Base-by-base conservation (phyloP, 1,140 invertebrate species). In the Zophobas morio region DNA sequence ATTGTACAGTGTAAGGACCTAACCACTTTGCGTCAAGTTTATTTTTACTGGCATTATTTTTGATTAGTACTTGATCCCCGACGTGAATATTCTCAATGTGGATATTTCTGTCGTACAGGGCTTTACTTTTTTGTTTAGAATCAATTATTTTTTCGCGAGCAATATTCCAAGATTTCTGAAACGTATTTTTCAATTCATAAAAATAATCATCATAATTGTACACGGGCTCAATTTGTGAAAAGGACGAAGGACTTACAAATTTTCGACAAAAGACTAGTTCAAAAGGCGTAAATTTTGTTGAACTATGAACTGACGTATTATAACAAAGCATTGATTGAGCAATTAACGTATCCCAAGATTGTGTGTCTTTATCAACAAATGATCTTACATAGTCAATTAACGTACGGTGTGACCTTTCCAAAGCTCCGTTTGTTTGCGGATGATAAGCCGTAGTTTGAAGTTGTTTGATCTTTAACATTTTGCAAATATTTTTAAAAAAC, bases 221-320 rank as follows among this genome's bases (percentile, higher is more conserved):
- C 6, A 46, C 3, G 42, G 42, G 42, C 42, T 46, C 42, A 8
- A 46, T 46, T 46, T 46, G 3, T 4, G 3, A 4, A 8, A 46
- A 46, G 42, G 42, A 3, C 3, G 42, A 4, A 46, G 42, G 42
- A 46, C 3, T 46, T 4, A 8, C 6, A 46, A 46, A 46, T 46
- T 46, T 46, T 46, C 6, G 42, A 56, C 54, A 20, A 56, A 56
- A 56, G 1, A 56, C 6, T 35, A 56, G 35, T 56, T 56, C 34
- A 56, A 56, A 56, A 34, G 32, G 20, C 4, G 34, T 56, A 34
- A 56, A 56, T 33, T 56, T 56, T 3, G 54, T 56, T 34, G 54
- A 34, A 3, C 1, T 33, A 56, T 56, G 54, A 1, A 56, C 54
- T 33, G 54, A 33, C 1, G 54, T 56, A 6, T 56, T 56, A 6